A percentile compares a stretch with the other conserved stretches of the same genome.
Conservation (phyloP, 2,888 invertebrate species). For the Altica lythri region DNA sequence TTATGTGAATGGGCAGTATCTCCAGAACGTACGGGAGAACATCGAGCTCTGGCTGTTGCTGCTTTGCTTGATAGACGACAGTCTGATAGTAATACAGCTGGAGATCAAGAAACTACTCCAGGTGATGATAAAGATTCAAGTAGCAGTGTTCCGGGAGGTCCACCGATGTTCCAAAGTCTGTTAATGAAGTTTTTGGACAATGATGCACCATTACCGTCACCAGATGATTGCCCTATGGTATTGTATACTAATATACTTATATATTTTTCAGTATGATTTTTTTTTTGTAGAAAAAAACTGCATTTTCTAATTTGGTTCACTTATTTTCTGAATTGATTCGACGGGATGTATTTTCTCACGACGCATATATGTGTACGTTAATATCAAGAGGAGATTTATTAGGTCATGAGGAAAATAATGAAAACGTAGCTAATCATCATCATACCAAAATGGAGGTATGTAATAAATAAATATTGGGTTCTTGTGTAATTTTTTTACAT, state of each 20-base stretch:
- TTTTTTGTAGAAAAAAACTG: constrained; percentile 71
- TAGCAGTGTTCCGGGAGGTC: constrained; percentile 77
- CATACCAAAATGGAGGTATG: constrained; percentile 45
- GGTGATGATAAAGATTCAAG: constrained; percentile 84
- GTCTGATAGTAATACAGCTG: constrained; percentile 68
- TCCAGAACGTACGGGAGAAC: constrained; percentile 91
- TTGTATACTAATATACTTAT: too few relatives aligned
- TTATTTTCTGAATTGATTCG: constrained; percentile 93
- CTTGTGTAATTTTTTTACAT: too few relatives aligned
- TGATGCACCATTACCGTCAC: constrained; percentile 79
- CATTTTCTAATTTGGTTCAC: constrained; percentile 90
- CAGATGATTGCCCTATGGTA: constrained; percentile 54
- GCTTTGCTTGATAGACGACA: constrained; percentile 90
- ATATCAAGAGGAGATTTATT: constrained; percentile 89
- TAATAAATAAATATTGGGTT: too few relatives aligned
- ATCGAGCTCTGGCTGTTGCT: constrained; percentile 93
- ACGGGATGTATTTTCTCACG: constrained; percentile 96
- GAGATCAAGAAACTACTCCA: constrained; percentile 50
- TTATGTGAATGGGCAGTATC: constrained; percentile 99
- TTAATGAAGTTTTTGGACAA: constrained; percentile 90
- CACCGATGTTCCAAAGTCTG: constrained; percentile 88
- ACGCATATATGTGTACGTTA: constrained; percentile 95
- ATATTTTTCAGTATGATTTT: background rate
- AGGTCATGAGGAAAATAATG: constrained; percentile 48
- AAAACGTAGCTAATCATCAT: constrained; percentile 40